A percentile compares a stretch with the other conserved stretches of the same genome.
Evolutionary conservation across 2,888 invertebrate species (phyloP).

Genomic region (Leptopilina syphax): DNA sequence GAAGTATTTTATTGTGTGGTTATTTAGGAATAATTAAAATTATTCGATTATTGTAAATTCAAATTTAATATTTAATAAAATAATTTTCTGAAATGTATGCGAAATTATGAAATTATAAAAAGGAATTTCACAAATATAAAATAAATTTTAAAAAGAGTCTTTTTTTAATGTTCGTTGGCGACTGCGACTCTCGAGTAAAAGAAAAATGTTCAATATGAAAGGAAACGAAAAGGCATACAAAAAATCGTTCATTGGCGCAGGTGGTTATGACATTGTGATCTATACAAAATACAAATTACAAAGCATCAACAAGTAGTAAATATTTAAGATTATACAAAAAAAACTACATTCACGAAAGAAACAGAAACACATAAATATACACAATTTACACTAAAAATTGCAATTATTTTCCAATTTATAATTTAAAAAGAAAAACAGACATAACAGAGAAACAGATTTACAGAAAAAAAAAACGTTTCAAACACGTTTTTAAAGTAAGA

Average conservation of each 20-base stretch:
- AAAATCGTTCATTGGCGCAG: conserved; percentile 68
- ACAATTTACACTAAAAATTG: conserved; percentile 6
- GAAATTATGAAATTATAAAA: neutral
- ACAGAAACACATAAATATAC: conserved; percentile 49
- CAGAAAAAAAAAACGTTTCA: conserved; percentile 42
- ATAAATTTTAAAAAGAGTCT: too few species aligned
- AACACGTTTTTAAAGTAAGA: conserved; percentile 53
- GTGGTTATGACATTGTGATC: conserved; percentile 75
- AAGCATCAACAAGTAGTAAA: conserved; percentile 73
- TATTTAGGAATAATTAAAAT: too few species aligned
- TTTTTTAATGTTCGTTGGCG: neutral
- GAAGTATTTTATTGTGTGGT: too few species aligned
- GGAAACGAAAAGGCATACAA: conserved; percentile 65
- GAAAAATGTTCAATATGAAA: conserved; percentile 44
- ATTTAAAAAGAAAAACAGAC: conserved; percentile 46
- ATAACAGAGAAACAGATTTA: conserved; percentile 48
- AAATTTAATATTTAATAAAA: too few species aligned
- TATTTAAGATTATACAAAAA: conserved; percentile 67
- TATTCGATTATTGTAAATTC: too few species aligned
- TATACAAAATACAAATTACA: conserved; percentile 73
- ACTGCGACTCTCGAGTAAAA: conserved; percentile 11
- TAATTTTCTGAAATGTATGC: neutral
- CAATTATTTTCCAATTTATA: conserved; percentile 42
- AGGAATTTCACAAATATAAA: too few species aligned
- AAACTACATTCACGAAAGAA: conserved; percentile 49